phyloP scores from a whole-genome alignment of 2,113 vertebrate genomes.

The Accipiter cooperii region DNA sequence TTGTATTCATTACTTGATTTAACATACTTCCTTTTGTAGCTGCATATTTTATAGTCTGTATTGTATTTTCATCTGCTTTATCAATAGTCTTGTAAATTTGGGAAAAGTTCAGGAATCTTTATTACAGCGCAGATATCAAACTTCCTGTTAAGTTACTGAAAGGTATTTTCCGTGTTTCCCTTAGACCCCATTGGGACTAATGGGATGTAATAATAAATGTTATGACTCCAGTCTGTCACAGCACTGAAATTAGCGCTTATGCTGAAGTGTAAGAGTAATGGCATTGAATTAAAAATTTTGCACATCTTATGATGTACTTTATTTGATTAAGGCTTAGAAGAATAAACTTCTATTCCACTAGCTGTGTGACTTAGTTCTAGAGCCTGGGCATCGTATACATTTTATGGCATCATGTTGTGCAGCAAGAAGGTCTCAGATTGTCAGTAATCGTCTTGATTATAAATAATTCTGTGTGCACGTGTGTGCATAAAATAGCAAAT shows the following conservation, averaged over 20 bases:
- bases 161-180: not conserved
- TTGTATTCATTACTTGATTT: not conserved
- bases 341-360: not conserved
- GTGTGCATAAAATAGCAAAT: not conserved
- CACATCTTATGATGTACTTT: rapidly evolving
- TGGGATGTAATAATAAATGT: not conserved
- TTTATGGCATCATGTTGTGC: not conserved
- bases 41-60: not conserved
- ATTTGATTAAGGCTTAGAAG: not conserved
- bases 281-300: not conserved
- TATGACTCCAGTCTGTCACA: not conserved
- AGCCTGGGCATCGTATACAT: not conserved
- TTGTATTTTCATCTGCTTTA: not conserved
- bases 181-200: not conserved
- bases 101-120: not conserved
- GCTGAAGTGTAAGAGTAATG: not conserved
- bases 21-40: not conserved
- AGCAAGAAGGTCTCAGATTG: not conserved
- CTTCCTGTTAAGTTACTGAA: not conserved
- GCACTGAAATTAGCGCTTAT: not conserved
- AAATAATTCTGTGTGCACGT: not conserved
- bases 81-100: not conserved
- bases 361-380: not conserved
- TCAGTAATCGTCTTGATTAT: not conserved
- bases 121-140: not conserved